Evolutionary conservation across 2,113 vertebrate species (phyloP).

Genomic region (Cyprinus carpio): DNA sequence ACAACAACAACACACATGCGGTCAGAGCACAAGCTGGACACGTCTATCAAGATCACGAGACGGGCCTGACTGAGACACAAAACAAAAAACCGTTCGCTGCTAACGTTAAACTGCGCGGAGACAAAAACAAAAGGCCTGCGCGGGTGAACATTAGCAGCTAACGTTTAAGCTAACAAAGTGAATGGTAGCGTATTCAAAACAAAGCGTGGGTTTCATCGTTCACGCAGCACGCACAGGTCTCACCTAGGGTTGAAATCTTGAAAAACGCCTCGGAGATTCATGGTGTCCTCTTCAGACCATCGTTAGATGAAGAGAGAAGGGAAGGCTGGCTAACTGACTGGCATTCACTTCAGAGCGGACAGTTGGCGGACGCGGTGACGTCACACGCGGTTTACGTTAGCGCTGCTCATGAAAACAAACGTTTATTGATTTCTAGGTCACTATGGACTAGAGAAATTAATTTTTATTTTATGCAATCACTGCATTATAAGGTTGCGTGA

Average conservation of each 20-base stretch:
- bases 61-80: background rate
- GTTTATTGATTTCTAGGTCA: too few relatives aligned
- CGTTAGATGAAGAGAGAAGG: background rate
- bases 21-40: background rate
- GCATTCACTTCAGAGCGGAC: background rate
- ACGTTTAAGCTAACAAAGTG: slow-evolving; percentile 21
- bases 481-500: background rate
- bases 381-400: background rate
- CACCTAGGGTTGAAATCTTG: slow-evolving; percentile 98
- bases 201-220: background rate
- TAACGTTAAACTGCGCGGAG: background rate
- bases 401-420: background rate
- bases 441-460: background rate
- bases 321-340: background rate
- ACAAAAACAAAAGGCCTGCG: slow-evolving; percentile 6
- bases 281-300: slow-evolving; percentile 65
- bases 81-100: background rate
- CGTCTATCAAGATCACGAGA: background rate
- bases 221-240: slow-evolving; percentile 17
- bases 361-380: slow-evolving; percentile 12
- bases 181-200: background rate
- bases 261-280: slow-evolving; percentile 95
- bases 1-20: background rate
- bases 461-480: background rate
- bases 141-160: slow-evolving; percentile 8